Conservation (phyloP, 2,797 vertebrate species). For the Monodelphis domestica region DNA sequence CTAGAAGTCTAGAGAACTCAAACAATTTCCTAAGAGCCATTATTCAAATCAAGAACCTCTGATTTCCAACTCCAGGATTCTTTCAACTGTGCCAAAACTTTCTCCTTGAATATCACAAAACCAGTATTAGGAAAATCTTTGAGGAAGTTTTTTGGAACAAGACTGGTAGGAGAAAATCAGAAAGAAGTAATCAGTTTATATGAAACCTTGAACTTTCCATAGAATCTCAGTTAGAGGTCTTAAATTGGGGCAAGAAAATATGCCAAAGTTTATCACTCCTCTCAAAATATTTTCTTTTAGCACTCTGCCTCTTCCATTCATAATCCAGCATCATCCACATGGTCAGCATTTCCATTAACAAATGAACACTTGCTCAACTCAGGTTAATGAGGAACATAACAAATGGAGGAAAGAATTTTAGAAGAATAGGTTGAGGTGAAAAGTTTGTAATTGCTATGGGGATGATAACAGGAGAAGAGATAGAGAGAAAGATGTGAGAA, state of each 20-base stretch:
- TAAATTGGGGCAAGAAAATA: neutral
- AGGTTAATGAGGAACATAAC: conserved; percentile 42
- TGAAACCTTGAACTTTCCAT: conserved; percentile 33
- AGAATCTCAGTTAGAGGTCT: conserved; percentile 10
- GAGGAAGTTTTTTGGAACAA: neutral
- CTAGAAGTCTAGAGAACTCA: neutral
- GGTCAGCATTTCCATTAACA: conserved; percentile 40
- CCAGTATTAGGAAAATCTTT: neutral
- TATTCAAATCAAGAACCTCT: neutral
- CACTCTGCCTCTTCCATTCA: conserved; percentile 33
- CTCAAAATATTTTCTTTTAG: conserved; percentile 50
- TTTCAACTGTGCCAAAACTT: neutral
- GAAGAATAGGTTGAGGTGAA: neutral
- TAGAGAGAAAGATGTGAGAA: conserved; percentile 29
- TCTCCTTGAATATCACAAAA: neutral
- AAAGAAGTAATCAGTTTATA: neutral
- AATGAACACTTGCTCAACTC: conserved; percentile 43
- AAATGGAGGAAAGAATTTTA: conserved; percentile 42
- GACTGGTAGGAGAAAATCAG: neutral
- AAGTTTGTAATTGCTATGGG: conserved; percentile 34
- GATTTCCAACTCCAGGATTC: neutral
- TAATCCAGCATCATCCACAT: conserved; percentile 39
- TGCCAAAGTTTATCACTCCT: neutral
- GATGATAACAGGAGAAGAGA: conserved; percentile 1
- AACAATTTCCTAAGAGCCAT: neutral